phyloP scores from a whole-genome alignment of 30 jellyfish, hydroid and myxozoan species.

The Rhopilema esculentum region DNA sequence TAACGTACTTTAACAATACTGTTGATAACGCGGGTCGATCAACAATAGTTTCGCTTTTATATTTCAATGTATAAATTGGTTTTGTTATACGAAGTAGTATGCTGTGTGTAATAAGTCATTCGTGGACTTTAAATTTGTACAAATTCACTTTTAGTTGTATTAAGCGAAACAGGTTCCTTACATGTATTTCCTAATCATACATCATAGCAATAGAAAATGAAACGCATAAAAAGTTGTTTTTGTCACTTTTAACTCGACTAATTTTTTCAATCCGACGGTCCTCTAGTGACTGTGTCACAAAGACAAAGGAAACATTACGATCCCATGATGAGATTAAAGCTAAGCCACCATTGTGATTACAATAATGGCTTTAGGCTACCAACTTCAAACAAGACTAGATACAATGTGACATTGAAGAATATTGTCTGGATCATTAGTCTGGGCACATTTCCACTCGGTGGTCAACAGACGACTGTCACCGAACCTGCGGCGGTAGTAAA shows the following conservation, averaged over 20 bases:
- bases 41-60: slow-evolving; percentile 55
- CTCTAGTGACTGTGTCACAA: not conserved
- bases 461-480: no score
- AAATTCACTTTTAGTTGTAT: slow-evolving; percentile 54
- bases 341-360: not conserved
- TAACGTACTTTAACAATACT: not conserved
- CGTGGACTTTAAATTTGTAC: slow-evolving; percentile 69
- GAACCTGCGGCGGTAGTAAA: no score
- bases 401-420: not conserved
- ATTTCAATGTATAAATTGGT: slow-evolving; percentile 40
- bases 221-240: slow-evolving; percentile 4
- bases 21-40: slow-evolving; percentile 85
- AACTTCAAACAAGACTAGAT: no score
- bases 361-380: not conserved
- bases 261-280: not conserved
- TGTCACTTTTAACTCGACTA: not conserved
- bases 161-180: slow-evolving; percentile 11
- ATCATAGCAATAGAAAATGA: slow-evolving; percentile 12
- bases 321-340: not conserved
- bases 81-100: slow-evolving; percentile 52
- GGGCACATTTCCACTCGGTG: no score
- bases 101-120: slow-evolving; percentile 51
- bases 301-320: not conserved
- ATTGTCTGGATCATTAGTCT: no score
- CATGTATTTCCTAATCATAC: slow-evolving; percentile 21